These are phyloP conservation scores for Auanema sp. DNA, from an alignment of 2,888 invertebrate species.

Conservation along the genomic window DNA sequence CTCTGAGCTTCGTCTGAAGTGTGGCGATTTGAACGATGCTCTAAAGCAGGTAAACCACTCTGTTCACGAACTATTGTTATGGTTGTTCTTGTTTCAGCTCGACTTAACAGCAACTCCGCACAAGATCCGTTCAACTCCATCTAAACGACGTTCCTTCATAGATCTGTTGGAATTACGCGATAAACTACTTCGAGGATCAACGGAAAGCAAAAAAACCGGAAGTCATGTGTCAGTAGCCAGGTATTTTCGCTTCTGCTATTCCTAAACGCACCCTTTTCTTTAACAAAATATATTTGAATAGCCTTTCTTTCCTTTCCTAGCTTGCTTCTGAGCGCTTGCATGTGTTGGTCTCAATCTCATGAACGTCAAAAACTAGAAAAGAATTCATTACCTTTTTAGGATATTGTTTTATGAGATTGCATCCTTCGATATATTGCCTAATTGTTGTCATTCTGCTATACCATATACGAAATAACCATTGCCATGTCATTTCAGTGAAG, in stretches of 20 bases:
- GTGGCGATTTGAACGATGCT: constrained; percentile 63
- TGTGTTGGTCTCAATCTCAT: background rate
- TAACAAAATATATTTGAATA: constrained; percentile 16
- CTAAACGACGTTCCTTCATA: constrained; percentile 62
- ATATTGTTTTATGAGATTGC: background rate
- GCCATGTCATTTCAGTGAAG: constrained; percentile 55
- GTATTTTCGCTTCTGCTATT: constrained; percentile 30
- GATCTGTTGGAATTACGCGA: constrained; percentile 63
- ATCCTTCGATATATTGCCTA: background rate
- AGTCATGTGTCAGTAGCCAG: constrained; percentile 62
- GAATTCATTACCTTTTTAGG: background rate
- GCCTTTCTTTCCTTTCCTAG: constrained; percentile 13
- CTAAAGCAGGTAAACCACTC: constrained; percentile 54
- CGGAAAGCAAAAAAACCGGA: constrained; percentile 55
- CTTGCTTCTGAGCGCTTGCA: constrained; percentile 5
- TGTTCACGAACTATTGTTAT: background rate
- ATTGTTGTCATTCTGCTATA: background rate
- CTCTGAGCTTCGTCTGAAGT: constrained; percentile 62
- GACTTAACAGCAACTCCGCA: constrained; percentile 64
- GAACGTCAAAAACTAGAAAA: background rate
- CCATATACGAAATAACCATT: background rate
- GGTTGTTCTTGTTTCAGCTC: constrained; percentile 39
- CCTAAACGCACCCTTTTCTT: constrained; percentile 25
- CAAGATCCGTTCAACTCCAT: constrained; percentile 64
- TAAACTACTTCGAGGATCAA: constrained; percentile 55